Evolutionary conservation across 2,888 invertebrate genomes (phyloP).

Genomic region (Entomobrya proxima): DNA sequence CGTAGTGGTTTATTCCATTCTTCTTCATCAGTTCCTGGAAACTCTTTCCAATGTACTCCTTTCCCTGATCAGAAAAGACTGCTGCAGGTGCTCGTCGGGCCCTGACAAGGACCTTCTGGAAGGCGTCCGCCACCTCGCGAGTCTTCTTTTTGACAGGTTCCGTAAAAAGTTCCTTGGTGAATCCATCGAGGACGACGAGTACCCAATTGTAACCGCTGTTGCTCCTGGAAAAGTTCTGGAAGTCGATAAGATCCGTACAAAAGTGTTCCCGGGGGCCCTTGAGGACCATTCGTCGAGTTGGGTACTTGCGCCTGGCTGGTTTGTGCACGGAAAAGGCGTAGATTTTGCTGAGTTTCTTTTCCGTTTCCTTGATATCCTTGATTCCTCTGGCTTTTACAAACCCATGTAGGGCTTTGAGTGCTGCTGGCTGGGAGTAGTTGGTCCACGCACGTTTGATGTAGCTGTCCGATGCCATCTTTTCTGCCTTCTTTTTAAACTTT

Average conservation of each 20-base stretch:
- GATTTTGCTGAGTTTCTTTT: not conserved
- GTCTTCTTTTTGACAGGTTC: not conserved
- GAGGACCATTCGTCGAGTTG: not conserved
- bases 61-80: no score
- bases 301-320: not conserved
- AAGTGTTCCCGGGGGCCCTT: not conserved
- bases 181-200: not conserved
- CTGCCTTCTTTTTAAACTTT: no score
- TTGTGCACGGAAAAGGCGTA: not conserved
- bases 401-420: not conserved
- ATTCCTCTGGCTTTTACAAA: not conserved
- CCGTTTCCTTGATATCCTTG: not conserved
- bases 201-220: not conserved
- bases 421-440: not conserved
- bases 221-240: not conserved
- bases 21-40: no score
- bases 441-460: not conserved
- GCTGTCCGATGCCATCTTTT: no score
- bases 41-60: no score
- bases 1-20: no score
- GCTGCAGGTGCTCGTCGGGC: no score
- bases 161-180: not conserved
- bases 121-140: not conserved
- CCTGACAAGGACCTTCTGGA: not conserved
- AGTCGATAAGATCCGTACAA: not conserved